Conservation (phyloP, 2,797 vertebrate species). For the Phoxinus dragarum region DNA sequence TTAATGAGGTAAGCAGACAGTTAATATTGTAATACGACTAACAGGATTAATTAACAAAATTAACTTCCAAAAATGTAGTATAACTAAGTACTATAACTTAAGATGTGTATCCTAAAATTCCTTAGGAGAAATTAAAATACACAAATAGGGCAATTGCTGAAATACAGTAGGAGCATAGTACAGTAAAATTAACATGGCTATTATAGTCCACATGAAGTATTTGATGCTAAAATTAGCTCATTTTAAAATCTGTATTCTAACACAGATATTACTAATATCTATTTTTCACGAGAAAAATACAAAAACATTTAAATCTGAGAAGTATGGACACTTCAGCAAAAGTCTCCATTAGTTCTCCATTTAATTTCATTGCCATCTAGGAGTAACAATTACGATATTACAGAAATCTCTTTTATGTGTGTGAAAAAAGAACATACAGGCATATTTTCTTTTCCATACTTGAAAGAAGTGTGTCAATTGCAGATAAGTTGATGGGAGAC, state of each 20-base stretch:
- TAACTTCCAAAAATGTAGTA: not conserved
- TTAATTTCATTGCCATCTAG: not conserved
- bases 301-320: not conserved
- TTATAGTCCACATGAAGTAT: not conserved
- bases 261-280: no score
- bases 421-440: not conserved
- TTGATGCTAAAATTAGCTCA: not conserved
- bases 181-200: not conserved
- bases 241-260: not conserved
- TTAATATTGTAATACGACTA: not conserved
- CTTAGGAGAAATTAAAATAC: not conserved
- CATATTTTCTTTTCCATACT: not conserved
- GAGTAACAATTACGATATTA: not conserved
- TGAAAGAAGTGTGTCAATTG: slow-evolving; percentile 10
- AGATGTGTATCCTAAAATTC: not conserved
- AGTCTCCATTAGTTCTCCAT: not conserved
- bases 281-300: not conserved
- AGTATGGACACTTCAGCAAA: not conserved
- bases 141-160: not conserved
- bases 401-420: not conserved
- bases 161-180: not conserved
- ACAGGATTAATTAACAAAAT: not conserved
- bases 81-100: not conserved
- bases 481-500: slow-evolving; percentile 11
- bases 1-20: not conserved